Evolutionary conservation across 2,888 invertebrate species (phyloP), one percentile per base, ranked within the genome.

Genomic region (Caenorhabditis panamensis): DNA sequence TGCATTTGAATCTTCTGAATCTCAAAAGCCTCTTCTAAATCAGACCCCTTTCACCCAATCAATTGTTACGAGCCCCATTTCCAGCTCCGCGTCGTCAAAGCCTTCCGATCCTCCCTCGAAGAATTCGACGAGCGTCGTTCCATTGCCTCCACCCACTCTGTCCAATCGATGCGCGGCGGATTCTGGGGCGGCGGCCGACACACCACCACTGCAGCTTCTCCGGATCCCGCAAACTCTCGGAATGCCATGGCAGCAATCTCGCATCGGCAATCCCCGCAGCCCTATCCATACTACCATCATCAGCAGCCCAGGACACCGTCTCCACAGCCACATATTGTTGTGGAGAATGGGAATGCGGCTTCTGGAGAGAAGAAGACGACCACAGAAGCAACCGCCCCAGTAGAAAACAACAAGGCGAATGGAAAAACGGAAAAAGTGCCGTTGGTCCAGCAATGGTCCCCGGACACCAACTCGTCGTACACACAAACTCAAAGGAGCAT

Each of bases 1-100:
- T n/a, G n/a, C n/a, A n/a, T n/a, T n/a, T n/a, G n/a, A n/a, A n/a
- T n/a, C n/a, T n/a, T n/a, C n/a, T n/a, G n/a, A n/a, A n/a, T n/a
- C n/a, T n/a, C n/a, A n/a, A n/a, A n/a, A n/a, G n/a, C n/a, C n/a
- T n/a, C n/a, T n/a, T n/a, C n/a, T n/a, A n/a, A n/a, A n/a, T n/a
- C n/a, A n/a, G n/a, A n/a, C n/a, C n/a, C n/a, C n/a, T n/a, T n/a
- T n/a, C n/a, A n/a, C n/a, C n/a, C n/a, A n/a, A n/a, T n/a, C n/a
- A n/a, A n/a, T n/a, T n/a, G n/a, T n/a, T n/a, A n/a, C n/a, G n/a
- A n/a, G n/a, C 31, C 31, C 13, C 1, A 41, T 20, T 77, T 86
- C 31, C 96, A 98, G 98, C 95, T 98, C 94, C 96, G 98, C 93
- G 98, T 99, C 93, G 97, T 98, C 94, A 96, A 97, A 94, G 98